Percentiles rank a stretch among this genome's conserved stretches.
phyloP scores from a whole-genome alignment of 2,113 vertebrate species.

The Daphoenositta chrysoptera region DNA sequence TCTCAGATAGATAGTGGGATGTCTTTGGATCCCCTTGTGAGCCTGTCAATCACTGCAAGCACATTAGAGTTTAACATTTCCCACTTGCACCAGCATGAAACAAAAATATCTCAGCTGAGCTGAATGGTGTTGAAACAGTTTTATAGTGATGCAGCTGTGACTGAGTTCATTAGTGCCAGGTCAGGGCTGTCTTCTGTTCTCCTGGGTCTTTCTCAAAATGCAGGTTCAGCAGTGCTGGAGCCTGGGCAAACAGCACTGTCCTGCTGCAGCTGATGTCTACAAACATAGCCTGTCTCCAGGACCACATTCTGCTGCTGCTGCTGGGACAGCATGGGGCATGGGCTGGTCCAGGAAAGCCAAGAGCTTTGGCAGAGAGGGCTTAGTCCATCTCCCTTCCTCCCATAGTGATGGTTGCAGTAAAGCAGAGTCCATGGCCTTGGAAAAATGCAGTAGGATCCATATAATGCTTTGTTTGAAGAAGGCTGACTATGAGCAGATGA shows the following conservation, averaged over 20 bases:
- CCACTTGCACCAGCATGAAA: not conserved
- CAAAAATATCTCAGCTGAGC: not conserved
- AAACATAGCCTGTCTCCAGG: not conserved
- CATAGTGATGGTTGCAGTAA: rapidly evolving
- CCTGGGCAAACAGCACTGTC: not conserved
- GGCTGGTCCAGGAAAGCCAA: too few relatives aligned
- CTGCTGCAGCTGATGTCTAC: not conserved
- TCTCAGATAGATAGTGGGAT: not conserved
- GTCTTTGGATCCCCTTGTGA: not conserved
- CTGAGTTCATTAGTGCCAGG: not conserved
- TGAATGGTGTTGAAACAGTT: not conserved
- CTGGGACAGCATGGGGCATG: rapidly evolving
- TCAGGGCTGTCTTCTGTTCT: not conserved
- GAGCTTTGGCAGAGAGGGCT: rapidly evolving
- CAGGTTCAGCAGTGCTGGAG: not conserved
- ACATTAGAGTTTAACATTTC: not conserved
- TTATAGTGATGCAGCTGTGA: not conserved
- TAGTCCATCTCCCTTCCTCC: not conserved
- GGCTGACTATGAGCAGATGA: not conserved
- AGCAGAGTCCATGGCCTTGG: rapidly evolving
- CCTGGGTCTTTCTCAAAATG: not conserved
- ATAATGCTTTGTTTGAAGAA: not conserved
- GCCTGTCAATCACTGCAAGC: not conserved
- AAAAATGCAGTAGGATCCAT: not conserved
- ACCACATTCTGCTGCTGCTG: not conserved